phyloP scores from a whole-genome alignment of 2,888 invertebrate species.

The Anthrax anthrax region DNA sequence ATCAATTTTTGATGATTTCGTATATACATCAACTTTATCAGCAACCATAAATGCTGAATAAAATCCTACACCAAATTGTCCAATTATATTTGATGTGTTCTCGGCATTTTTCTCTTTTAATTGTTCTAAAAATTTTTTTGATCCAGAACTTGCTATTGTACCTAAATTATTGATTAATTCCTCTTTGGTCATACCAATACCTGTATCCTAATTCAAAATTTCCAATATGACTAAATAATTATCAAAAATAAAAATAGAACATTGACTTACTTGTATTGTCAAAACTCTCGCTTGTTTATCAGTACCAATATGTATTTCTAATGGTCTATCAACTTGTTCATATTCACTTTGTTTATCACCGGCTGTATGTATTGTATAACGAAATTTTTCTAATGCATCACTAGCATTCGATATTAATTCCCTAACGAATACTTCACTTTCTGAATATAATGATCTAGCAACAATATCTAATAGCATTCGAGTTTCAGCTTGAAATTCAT shows the following conservation, averaged over 20 bases:
- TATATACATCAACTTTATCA: conserved; percentile 83
- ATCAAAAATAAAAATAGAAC: neutral
- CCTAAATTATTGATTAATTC: conserved; percentile 85
- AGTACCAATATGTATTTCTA: conserved; percentile 80
- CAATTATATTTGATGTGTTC: conserved; percentile 67
- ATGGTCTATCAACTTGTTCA: conserved; percentile 44
- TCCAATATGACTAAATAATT: neutral
- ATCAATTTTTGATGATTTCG: conserved; percentile 50
- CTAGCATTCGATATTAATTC: conserved; percentile 94
- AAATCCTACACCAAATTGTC: conserved; percentile 97
- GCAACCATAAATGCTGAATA: conserved; percentile 98
- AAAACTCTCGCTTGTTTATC: conserved; percentile 75
- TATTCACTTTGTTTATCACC: conserved; percentile 38
- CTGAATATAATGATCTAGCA: conserved; percentile 91
- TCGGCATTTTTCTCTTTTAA: conserved; percentile 48
- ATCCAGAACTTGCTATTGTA: conserved; percentile 91
- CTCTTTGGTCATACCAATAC: conserved; percentile 88
- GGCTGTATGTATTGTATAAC: conserved; percentile 51
- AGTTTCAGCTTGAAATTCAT: conserved; percentile 95
- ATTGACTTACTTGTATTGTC: conserved; percentile 57
- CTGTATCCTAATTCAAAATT: conserved; percentile 53
- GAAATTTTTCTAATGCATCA: conserved; percentile 90
- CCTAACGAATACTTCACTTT: conserved; percentile 93
- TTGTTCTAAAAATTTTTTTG: conserved; percentile 82
- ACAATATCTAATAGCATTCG: conserved; percentile 91